phyloP scores from a whole-genome alignment of 2,888 invertebrate genomes.

The Yponomeuta plumbellus region DNA sequence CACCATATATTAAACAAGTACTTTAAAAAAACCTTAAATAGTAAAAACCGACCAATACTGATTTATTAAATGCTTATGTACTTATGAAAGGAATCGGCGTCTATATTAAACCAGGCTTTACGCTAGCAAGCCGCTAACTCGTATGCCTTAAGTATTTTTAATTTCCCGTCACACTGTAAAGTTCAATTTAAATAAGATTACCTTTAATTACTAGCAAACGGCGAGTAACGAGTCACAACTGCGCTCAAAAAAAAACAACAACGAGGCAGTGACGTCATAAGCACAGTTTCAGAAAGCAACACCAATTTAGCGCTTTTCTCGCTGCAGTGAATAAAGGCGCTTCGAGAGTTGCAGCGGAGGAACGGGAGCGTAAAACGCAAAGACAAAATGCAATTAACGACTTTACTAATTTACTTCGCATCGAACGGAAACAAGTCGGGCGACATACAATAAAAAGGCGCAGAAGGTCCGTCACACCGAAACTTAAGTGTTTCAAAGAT shows the following conservation, averaged over 20 bases:
- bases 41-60: too few relatives aligned
- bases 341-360: background rate
- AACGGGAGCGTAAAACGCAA: background rate
- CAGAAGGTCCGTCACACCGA: background rate
- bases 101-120: too few relatives aligned
- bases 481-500: too few relatives aligned
- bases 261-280: background rate
- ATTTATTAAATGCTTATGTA: too few relatives aligned
- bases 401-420: slow-evolving; percentile 13
- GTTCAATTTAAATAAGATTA: too few relatives aligned
- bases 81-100: too few relatives aligned
- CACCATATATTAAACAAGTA: too few relatives aligned
- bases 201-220: too few relatives aligned
- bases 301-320: background rate
- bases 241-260: background rate
- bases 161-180: too few relatives aligned
- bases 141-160: too few relatives aligned
- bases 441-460: background rate
- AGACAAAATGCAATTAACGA: slow-evolving; percentile 10
- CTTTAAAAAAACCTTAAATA: too few relatives aligned
- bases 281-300: background rate
- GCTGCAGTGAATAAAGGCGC: background rate
- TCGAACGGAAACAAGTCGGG: background rate
- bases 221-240: background rate
- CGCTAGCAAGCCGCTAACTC: too few relatives aligned